Conservation (phyloP, 2,888 invertebrate genomes). For the Diaphora mendica region DNA sequence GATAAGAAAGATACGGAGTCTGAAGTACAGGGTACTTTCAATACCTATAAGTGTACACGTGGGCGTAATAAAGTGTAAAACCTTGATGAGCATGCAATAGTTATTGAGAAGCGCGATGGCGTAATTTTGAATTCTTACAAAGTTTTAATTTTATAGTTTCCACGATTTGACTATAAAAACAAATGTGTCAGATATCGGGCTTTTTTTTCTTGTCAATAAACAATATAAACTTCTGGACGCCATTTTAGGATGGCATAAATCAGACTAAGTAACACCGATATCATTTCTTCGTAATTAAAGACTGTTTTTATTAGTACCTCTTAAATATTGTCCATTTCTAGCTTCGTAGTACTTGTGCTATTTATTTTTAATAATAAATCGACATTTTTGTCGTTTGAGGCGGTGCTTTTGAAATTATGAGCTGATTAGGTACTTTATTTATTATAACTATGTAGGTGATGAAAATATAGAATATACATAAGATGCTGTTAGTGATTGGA, state of each 20-base stretch:
- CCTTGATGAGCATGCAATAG: not conserved
- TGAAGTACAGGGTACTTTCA: not conserved
- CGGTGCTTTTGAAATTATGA: slow-evolving; percentile 70
- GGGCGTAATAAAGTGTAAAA: not conserved
- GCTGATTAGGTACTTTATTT: slow-evolving; percentile 11
- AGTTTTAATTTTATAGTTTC: not conserved
- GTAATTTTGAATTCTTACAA: not conserved
- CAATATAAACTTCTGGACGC: not conserved
- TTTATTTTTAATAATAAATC: slow-evolving; percentile 56
- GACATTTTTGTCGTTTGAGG: slow-evolving; percentile 69
- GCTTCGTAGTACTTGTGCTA: slow-evolving; percentile 53
- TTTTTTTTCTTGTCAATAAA: not conserved
- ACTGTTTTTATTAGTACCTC: slow-evolving; percentile 58
- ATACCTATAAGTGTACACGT: not conserved
- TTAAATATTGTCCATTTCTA: slow-evolving; percentile 56
- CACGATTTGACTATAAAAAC: not conserved
- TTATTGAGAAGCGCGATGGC: not conserved
- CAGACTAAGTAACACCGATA: not conserved
- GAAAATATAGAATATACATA: slow-evolving; percentile 2
- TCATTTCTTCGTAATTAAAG: slow-evolving; percentile 28
- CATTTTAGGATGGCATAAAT: not conserved
- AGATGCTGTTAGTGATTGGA: slow-evolving; percentile 10
- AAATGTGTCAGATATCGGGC: not conserved
- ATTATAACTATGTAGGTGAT: not conserved
- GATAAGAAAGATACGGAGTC: not conserved